A percentile compares a stretch with the other conserved stretches of the same genome.
These are phyloP conservation scores for Corvus cornix DNA, from an alignment of 2,113 vertebrate genomes.

Conservation along the genomic window DNA sequence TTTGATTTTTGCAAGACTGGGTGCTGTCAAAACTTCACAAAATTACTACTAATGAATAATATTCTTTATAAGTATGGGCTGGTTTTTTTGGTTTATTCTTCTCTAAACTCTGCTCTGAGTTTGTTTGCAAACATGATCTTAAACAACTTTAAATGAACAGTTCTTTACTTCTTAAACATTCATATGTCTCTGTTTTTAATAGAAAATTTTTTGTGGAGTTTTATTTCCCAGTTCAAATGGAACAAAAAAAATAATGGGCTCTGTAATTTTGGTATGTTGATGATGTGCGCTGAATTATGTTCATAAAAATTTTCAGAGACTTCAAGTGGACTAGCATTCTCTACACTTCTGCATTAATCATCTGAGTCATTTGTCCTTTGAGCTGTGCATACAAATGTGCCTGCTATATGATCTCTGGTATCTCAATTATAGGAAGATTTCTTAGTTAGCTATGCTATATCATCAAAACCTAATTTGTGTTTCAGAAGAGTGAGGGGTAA, in stretches of 20 bases:
- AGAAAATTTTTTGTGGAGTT: background rate
- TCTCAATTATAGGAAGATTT: constrained; percentile 14
- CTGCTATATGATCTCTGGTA: constrained; percentile 1
- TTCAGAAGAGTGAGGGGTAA: constrained; percentile 41
- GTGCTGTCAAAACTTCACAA: background rate
- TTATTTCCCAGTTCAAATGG: background rate
- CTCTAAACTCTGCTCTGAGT: background rate
- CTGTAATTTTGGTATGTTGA: background rate
- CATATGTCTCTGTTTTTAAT: background rate
- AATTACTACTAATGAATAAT: background rate
- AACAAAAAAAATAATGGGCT: background rate
- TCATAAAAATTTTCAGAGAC: background rate
- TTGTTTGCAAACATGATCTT: background rate
- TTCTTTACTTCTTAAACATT: background rate
- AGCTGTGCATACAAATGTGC: background rate
- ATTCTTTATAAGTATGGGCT: background rate
- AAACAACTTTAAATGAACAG: background rate
- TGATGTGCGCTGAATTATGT: background rate
- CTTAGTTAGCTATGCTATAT: constrained; percentile 11
- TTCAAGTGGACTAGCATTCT: background rate
- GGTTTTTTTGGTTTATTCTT: background rate
- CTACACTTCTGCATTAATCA: background rate
- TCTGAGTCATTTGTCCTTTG: background rate
- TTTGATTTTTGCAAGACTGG: background rate
- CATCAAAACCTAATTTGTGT: constrained; percentile 15